Percentiles rank a stretch among this genome's conserved stretches.
phyloP scores from a whole-genome alignment of 2,888 invertebrate genomes.

The Harpalus rubripes region DNA sequence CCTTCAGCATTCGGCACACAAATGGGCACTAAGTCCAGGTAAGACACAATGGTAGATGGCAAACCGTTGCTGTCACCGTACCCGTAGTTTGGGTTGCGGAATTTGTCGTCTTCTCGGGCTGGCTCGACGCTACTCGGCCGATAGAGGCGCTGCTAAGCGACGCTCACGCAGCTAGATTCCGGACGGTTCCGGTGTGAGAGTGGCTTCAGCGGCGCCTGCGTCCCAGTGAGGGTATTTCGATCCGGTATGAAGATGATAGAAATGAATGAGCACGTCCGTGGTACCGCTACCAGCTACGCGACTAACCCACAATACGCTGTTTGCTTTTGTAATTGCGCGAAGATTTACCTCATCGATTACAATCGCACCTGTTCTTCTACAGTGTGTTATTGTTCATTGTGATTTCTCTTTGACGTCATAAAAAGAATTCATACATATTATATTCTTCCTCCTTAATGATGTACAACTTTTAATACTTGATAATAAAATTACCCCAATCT shows the following conservation, averaged over 20 bases:
- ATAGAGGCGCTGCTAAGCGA: conserved; percentile 51
- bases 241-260: background rate
- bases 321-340: conserved; percentile 59
- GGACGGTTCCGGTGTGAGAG: conserved; percentile 26
- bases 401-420: too few relatives aligned
- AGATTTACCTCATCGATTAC: background rate
- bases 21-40: background rate
- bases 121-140: conserved; percentile 22
- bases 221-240: background rate
- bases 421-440: too few relatives aligned
- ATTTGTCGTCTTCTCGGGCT: conserved; percentile 4
- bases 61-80: background rate
- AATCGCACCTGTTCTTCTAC: conserved; percentile 4
- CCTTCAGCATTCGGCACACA: conserved; percentile 22
- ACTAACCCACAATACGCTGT: conserved; percentile 65
- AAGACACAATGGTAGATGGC: conserved; percentile 36
- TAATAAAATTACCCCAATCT: too few relatives aligned
- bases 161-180: conserved; percentile 20
- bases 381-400: conserved; percentile 14
- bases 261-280: conserved; percentile 22
- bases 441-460: too few relatives aligned
- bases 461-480: too few relatives aligned
- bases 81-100: conserved; percentile 10
- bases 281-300: conserved; percentile 47
- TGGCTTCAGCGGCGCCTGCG: background rate